phyloP scores from a whole-genome alignment of 2,888 invertebrate species.

The Rhamnusium bicolor region DNA sequence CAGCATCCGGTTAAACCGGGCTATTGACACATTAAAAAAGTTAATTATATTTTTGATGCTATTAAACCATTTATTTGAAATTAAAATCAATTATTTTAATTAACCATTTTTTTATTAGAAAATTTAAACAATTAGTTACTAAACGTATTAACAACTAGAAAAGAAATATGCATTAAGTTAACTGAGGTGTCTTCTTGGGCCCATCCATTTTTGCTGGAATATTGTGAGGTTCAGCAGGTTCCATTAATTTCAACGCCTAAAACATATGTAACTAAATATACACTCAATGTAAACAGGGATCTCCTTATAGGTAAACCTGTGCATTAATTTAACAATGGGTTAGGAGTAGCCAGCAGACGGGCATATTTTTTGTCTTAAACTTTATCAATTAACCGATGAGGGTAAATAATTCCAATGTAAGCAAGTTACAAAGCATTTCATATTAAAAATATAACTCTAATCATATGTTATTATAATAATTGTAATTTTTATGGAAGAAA shows the following conservation, averaged over 20 bases:
- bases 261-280: constrained; percentile 16
- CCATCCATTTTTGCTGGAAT: background rate
- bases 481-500: background rate
- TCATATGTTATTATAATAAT: background rate
- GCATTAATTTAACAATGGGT: constrained; percentile 39
- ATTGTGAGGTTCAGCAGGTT: constrained; percentile 22
- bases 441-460: background rate
- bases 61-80: no score
- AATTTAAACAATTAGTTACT: background rate
- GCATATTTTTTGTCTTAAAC: background rate
- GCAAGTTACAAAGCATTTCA: background rate
- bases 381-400: background rate
- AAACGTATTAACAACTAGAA: background rate
- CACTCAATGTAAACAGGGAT: background rate
- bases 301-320: constrained; percentile 37
- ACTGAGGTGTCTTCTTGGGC: constrained; percentile 6
- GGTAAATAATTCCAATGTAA: background rate
- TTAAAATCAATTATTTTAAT: no score
- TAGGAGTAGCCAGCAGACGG: constrained; percentile 20
- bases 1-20: no score
- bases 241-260: constrained; percentile 27
- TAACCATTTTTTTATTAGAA: background rate
- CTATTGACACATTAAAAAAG: no score
- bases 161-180: background rate
- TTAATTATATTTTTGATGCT: no score